These are phyloP conservation scores for Anarrhichthys ocellatus DNA, from an alignment of 2,113 vertebrate genomes.

Conservation along the genomic window DNA sequence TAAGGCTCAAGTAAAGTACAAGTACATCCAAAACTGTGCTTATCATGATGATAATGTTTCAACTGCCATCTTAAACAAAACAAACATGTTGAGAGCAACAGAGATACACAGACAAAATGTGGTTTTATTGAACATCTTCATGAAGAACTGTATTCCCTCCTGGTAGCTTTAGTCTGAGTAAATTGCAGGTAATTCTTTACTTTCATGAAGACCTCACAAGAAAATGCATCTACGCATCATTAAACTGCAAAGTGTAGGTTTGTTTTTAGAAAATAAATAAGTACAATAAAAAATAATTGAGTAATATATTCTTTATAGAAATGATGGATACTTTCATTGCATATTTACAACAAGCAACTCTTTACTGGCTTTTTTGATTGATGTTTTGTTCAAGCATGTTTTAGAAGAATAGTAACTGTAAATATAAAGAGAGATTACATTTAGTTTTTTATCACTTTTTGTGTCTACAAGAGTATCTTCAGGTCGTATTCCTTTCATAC, in stretches of 20 bases:
- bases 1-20: background rate
- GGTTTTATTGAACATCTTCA: slow-evolving; percentile 25
- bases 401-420: background rate
- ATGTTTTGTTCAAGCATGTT: background rate
- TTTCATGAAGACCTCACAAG: background rate
- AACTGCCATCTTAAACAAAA: background rate
- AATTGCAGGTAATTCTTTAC: background rate
- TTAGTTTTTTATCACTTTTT: background rate
- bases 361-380: background rate
- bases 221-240: too few species aligned
- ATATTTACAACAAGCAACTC: background rate
- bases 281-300: background rate
- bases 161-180: background rate
- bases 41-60: background rate
- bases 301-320: background rate
- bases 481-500: too few species aligned
- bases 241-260: too few species aligned
- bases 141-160: background rate
- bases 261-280: too few species aligned
- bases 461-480: too few species aligned
- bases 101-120: slow-evolving; percentile 1
- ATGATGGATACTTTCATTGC: background rate
- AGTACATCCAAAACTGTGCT: background rate
- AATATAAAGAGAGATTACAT: background rate
- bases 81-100: background rate